phyloP scores from a whole-genome alignment of 2,888 invertebrate species.

The Charanyca ferruginea region DNA sequence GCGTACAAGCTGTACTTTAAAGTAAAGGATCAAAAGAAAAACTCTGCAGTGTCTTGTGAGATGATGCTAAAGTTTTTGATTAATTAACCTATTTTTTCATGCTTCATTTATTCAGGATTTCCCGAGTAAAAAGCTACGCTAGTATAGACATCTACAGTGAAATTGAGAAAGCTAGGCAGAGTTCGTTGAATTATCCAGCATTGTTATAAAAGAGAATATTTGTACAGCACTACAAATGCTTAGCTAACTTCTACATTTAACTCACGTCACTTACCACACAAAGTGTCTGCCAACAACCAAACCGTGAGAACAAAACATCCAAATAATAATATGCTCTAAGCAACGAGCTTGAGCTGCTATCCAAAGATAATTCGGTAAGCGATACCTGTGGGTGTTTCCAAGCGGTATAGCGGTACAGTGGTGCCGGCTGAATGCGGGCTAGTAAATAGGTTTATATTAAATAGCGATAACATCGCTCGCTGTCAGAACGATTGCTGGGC shows the following conservation, averaged over 20 bases:
- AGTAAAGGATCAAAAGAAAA: background rate
- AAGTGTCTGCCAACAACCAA: slow-evolving; percentile 16
- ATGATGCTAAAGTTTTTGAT: background rate
- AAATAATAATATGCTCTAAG: slow-evolving; percentile 35
- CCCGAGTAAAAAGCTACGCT: background rate
- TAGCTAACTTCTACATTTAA: slow-evolving; percentile 2
- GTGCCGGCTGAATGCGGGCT: slow-evolving; percentile 63
- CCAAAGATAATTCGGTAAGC: slow-evolving; percentile 59
- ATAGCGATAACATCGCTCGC: slow-evolving; percentile 81
- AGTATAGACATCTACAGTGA: background rate
- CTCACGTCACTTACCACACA: slow-evolving; percentile 14
- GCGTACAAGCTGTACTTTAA: slow-evolving; percentile 2
- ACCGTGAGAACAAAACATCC: slow-evolving; percentile 56
- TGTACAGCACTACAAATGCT: slow-evolving; percentile 1
- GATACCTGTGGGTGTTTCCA: slow-evolving; percentile 58
- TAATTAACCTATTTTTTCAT: background rate
- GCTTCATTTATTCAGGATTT: background rate
- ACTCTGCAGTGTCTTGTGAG: background rate
- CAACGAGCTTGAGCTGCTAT: slow-evolving; percentile 44
- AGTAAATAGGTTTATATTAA: slow-evolving; percentile 79
- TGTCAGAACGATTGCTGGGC: slow-evolving; percentile 81
- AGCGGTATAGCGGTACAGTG: slow-evolving; percentile 45
- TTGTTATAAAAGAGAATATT: slow-evolving; percentile 7
- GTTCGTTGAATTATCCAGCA: background rate
- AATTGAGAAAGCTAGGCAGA: background rate